Percentiles rank a stretch among this genome's conserved stretches.
Conservation (phyloP, 2,113 vertebrate genomes). For the Pyrgilauda ruficollis region DNA sequence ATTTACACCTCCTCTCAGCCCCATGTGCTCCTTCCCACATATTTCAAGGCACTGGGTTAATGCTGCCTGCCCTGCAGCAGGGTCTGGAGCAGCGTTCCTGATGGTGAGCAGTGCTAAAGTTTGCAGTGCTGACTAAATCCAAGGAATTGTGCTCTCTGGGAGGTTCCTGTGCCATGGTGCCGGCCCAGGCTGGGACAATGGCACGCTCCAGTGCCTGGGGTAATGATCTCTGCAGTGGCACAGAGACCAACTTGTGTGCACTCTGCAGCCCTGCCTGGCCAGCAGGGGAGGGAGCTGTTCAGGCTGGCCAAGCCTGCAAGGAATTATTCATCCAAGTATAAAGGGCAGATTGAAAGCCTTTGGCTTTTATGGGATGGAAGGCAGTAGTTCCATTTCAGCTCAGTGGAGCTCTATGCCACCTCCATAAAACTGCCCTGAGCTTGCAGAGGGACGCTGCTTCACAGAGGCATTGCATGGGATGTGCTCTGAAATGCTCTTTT, state of each 20-base stretch:
- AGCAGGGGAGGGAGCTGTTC: not conserved
- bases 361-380: conserved; percentile 20
- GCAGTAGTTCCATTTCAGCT: conserved; percentile 25
- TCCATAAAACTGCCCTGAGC: not conserved
- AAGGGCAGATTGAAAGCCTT: conserved; percentile 56
- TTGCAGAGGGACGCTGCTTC: not conserved
- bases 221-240: not conserved
- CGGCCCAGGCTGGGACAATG: not conserved
- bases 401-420: conserved; percentile 7
- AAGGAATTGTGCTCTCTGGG: not conserved
- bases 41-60: not conserved
- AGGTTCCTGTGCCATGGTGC: not conserved
- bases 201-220: not conserved
- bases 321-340: conserved; percentile 54
- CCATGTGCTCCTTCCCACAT: not conserved
- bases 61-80: not conserved
- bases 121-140: not conserved
- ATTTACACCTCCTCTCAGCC: not conserved
- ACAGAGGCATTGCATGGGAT: not conserved
- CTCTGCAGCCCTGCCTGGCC: not conserved
- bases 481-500: not conserved
- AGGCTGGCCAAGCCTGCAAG: not conserved
- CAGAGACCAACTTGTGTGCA: not conserved
- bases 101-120: not conserved
- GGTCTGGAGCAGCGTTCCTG: not conserved